Evolutionary conservation across 92 coral and sea anemone species (phyloP).

Genomic region (Micromussa lordhowensis): DNA sequence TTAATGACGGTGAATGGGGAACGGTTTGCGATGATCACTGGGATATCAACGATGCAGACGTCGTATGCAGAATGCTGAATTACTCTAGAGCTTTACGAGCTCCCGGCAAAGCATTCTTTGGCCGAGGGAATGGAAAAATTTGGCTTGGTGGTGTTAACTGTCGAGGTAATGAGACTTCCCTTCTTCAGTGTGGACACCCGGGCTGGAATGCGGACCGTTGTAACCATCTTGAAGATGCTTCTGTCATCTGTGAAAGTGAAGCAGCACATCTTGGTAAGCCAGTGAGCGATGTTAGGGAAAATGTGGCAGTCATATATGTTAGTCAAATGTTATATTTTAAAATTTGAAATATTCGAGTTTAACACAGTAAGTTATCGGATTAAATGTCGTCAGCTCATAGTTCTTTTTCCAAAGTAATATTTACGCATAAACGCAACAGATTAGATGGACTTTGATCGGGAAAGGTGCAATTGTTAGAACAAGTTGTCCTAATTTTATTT

Average conservation of each 20-base stretch:
- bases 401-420: background rate
- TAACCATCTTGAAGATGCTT: constrained; percentile 47
- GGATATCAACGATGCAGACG: constrained; percentile 61
- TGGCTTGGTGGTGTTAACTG: constrained; percentile 50
- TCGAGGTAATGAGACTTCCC: constrained; percentile 58
- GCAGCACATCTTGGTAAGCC: constrained; percentile 24
- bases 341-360: no score
- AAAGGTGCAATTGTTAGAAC: background rate
- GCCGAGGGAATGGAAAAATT: constrained; percentile 26
- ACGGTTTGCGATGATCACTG: constrained; percentile 58
- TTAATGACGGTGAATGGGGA: constrained; percentile 59
- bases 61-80: constrained; percentile 73
- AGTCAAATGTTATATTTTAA: background rate
- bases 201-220: constrained; percentile 14
- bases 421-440: background rate
- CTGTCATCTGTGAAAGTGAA: constrained; percentile 16
- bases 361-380: no score
- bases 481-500: background rate
- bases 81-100: constrained; percentile 56
- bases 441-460: background rate
- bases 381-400: no score
- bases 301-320: background rate
- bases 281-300: background rate
- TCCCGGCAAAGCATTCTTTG: constrained; percentile 48
- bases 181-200: constrained; percentile 44